Percentiles rank a stretch among this genome's conserved stretches.
Conservation (phyloP, 64 coral and sea anemone genomes). For the Montipora capricornis region DNA sequence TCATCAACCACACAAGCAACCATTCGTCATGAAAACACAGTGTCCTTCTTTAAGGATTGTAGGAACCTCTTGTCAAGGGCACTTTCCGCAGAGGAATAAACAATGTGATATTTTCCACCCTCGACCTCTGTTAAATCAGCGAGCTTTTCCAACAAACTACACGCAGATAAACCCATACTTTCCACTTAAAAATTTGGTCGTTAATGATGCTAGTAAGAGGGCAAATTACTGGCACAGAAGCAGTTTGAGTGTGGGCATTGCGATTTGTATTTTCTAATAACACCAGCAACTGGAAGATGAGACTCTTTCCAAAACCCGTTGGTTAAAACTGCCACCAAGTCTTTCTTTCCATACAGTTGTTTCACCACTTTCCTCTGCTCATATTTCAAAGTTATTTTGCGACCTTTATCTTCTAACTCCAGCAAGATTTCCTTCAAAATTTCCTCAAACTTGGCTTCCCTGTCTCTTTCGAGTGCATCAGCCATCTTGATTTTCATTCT, state of each 20-base stretch:
- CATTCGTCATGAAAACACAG: neutral
- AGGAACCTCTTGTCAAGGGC: conserved; percentile 48
- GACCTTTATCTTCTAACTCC: too few species aligned
- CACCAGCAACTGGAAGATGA: conserved; percentile 49
- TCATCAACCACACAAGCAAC: conserved; percentile 53
- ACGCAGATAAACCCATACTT: conserved; percentile 36
- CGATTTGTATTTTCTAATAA: conserved; percentile 2
- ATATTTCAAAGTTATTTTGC: too few species aligned
- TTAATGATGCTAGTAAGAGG: conserved; percentile 43
- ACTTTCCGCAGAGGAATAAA: conserved; percentile 69
- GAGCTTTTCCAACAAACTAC: conserved; percentile 26
- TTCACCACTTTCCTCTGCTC: conserved; percentile 10
- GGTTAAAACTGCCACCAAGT: neutral
- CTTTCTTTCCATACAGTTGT: conserved; percentile 4
- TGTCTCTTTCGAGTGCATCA: too few species aligned
- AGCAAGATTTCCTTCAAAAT: neutral
- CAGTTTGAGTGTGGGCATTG: neutral
- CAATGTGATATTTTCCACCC: conserved; percentile 32
- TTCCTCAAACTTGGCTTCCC: too few species aligned
- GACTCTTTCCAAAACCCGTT: conserved; percentile 33
- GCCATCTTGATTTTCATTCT: too few species aligned
- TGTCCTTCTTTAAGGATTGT: conserved; percentile 27
- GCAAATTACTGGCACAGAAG: conserved; percentile 34
- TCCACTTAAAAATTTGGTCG: conserved; percentile 47
- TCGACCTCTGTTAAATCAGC: conserved; percentile 23